A percentile compares a stretch with the other conserved stretches of the same genome.
These are phyloP conservation scores for Hiodon alosoides DNA, from an alignment of 2,113 vertebrate species.

Conservation along the genomic window DNA sequence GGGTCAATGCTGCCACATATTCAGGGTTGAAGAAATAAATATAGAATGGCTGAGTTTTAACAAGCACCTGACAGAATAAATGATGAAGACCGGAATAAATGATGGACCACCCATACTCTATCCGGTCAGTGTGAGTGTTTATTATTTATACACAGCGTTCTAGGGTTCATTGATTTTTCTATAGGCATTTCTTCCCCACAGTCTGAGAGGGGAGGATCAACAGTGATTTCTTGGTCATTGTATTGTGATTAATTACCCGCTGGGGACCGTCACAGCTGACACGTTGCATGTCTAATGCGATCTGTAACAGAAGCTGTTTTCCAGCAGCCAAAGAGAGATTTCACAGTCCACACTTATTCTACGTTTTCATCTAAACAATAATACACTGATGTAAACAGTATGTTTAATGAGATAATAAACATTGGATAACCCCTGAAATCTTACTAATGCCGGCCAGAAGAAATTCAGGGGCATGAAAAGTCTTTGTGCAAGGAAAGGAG, in stretches of 20 bases:
- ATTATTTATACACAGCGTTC: conserved; percentile 37
- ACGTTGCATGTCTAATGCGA: conserved; percentile 27
- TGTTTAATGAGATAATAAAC: not conserved
- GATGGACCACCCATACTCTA: conserved; percentile 7
- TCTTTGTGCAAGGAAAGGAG: not conserved
- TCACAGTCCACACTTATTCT: not conserved
- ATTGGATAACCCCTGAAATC: not conserved
- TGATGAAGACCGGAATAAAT: conserved; percentile 3
- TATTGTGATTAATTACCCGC: conserved; percentile 35
- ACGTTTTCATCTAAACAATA: conserved; percentile 8
- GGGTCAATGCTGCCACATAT: not conserved
- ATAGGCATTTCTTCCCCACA: conserved; percentile 22
- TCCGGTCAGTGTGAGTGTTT: conserved; percentile 28
- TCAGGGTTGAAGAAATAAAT: not conserved
- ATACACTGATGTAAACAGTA: not conserved
- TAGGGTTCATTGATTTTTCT: conserved; percentile 31
- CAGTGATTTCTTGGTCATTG: conserved; percentile 32
- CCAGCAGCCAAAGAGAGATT: not conserved
- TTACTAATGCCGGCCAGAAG: not conserved
- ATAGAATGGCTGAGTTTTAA: conserved; percentile 10
- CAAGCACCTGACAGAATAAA: conserved; percentile 17
- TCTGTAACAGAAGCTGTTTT: conserved; percentile 27
- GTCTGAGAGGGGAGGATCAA: conserved; percentile 11
- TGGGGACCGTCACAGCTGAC: conserved; percentile 25
- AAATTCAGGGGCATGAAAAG: no score